Evolutionary conservation across 2,797 vertebrate species (phyloP).

Genomic region (Channallabes apus): DNA sequence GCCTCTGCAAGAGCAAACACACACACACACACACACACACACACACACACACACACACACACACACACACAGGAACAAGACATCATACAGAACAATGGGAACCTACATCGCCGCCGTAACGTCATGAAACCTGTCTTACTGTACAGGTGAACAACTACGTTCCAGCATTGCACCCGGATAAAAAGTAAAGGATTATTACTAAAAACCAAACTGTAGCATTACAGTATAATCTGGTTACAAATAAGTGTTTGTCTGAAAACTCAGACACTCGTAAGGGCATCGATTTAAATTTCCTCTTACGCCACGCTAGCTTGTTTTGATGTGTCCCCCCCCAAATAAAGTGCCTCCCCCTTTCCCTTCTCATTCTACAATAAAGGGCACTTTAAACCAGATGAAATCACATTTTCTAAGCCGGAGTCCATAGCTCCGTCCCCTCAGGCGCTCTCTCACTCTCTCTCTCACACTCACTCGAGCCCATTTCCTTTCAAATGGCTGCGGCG

Average conservation of each 20-base stretch:
- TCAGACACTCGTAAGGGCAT: background rate
- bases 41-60: conserved; percentile 24
- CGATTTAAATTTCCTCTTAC: background rate
- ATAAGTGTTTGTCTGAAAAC: background rate
- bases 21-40: conserved; percentile 27
- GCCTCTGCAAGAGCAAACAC: background rate
- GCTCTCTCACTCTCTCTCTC: conserved; percentile 45
- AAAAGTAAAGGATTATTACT: too few species aligned
- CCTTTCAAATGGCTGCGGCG: conserved; percentile 72
- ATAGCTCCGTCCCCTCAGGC: conserved; percentile 67
- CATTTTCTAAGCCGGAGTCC: conserved; percentile 73
- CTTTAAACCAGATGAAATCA: conserved; percentile 67
- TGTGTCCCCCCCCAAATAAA: conserved; percentile 56
- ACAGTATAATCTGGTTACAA: background rate
- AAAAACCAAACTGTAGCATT: too few species aligned
- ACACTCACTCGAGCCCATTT: conserved; percentile 76
- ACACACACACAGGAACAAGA: conserved; percentile 24
- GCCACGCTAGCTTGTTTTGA: conserved; percentile 49
- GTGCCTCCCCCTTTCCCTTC: conserved; percentile 40
- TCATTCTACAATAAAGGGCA: conserved; percentile 56
- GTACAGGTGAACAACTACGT: background rate
- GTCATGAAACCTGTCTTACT: too few species aligned
- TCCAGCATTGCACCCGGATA: background rate
- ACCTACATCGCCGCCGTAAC: background rate
- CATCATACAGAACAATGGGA: background rate